A percentile compares a stretch with the other conserved stretches of the same genome.
Evolutionary conservation across 2,113 vertebrate species (phyloP).

Genomic region (Ophthalmolycus amberensis): DNA sequence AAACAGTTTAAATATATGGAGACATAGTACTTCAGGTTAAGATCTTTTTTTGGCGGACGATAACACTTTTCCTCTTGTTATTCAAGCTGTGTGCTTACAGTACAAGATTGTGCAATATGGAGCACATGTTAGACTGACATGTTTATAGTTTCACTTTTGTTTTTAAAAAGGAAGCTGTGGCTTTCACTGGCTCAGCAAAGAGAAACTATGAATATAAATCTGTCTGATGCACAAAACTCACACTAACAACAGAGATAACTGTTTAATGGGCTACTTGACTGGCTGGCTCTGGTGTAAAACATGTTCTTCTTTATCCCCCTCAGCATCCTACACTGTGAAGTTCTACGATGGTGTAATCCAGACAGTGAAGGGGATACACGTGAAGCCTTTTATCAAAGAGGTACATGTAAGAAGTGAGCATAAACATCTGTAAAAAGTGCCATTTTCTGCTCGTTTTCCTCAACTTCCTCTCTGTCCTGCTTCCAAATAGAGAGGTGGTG

Average conservation of each 20-base stretch:
- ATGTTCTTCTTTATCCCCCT: slow-evolving; percentile 6
- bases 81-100: not conserved
- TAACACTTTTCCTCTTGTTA: not conserved
- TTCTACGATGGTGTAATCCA: slow-evolving; percentile 98
- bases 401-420: slow-evolving; percentile 70
- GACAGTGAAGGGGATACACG: slow-evolving; percentile 97
- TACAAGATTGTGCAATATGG: not conserved
- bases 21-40: not conserved
- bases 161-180: slow-evolving; percentile 8
- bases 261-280: not conserved
- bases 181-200: not conserved
- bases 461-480: slow-evolving; percentile 6
- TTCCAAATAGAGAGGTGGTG: slow-evolving; percentile 60
- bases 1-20: not conserved
- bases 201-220: not conserved
- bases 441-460: not conserved
- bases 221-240: not conserved
- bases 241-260: not conserved
- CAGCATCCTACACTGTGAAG: slow-evolving; percentile 98
- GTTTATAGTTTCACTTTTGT: not conserved
- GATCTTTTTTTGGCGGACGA: not conserved
- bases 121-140: not conserved
- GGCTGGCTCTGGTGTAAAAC: not conserved
- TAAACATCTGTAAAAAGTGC: not conserved
- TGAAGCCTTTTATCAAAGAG: slow-evolving; percentile 93